phyloP scores from a whole-genome alignment of 2,888 invertebrate genomes.

The Scelioninae gen. 2 region DNA sequence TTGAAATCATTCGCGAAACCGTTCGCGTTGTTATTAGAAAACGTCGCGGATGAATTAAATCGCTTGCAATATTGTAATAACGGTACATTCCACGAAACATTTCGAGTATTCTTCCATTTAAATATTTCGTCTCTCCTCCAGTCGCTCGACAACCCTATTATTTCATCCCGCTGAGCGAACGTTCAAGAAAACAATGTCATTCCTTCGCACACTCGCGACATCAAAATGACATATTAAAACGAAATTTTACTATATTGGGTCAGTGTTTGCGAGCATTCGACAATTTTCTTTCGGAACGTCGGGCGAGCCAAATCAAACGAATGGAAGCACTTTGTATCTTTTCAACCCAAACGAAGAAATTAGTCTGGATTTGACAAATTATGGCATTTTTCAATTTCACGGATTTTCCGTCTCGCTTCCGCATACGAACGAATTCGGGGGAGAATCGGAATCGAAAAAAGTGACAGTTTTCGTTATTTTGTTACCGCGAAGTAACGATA shows the following conservation, averaged over 20 bases:
- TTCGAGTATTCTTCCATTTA: slow-evolving; percentile 47
- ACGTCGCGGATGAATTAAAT: slow-evolving; percentile 32
- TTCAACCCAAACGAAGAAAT: slow-evolving; percentile 29
- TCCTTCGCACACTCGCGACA: slow-evolving; percentile 27
- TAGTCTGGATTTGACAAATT: slow-evolving; percentile 36
- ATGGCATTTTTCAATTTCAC: slow-evolving; percentile 37
- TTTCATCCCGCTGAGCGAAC: slow-evolving; percentile 46
- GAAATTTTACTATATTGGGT: slow-evolving; percentile 49
- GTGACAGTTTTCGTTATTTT: too few relatives aligned
- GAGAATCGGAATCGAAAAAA: too few relatives aligned
- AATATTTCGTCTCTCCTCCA: slow-evolving; percentile 35
- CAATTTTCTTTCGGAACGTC: slow-evolving; percentile 34
- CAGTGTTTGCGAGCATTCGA: slow-evolving; percentile 2
- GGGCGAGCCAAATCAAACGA: slow-evolving; percentile 24
- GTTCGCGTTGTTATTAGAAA: slow-evolving; percentile 13
- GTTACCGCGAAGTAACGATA: too few relatives aligned
- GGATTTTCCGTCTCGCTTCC: slow-evolving; percentile 15
- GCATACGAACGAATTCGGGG: slow-evolving; percentile 8
- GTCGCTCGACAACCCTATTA: slow-evolving; percentile 49
- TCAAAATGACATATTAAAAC: slow-evolving; percentile 43
- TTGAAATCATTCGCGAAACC: too few relatives aligned
- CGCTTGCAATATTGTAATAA: slow-evolving; percentile 37
- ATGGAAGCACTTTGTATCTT: slow-evolving; percentile 36
- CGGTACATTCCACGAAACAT: slow-evolving; percentile 44
- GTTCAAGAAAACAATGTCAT: slow-evolving; percentile 46